Evolutionary conservation across 2,888 invertebrate species (phyloP).

Genomic region (Cynaeus angustus): DNA sequence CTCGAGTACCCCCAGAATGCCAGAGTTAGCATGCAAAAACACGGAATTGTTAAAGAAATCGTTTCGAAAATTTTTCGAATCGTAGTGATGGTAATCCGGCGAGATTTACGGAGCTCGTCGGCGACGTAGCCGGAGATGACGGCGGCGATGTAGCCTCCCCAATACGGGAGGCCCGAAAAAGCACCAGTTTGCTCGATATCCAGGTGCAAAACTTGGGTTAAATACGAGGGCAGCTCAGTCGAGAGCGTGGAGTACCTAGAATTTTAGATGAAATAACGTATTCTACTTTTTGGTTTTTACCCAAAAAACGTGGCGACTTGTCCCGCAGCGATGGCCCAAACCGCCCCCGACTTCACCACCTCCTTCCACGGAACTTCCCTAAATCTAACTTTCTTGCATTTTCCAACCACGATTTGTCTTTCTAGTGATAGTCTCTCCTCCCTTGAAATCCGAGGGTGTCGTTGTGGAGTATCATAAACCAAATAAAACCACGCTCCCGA

Average conservation of each 20-base stretch:
- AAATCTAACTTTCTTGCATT: conserved; percentile 2
- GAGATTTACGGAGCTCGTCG: background rate
- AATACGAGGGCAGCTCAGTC: conserved; percentile 12
- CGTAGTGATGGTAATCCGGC: background rate
- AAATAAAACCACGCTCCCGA: conserved; percentile 22
- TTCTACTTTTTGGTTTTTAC: background rate
- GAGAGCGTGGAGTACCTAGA: background rate
- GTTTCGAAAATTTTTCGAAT: conserved; percentile 19
- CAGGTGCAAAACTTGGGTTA: conserved; percentile 14
- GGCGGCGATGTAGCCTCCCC: conserved; percentile 11
- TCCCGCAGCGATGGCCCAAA: conserved; percentile 14
- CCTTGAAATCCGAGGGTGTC: conserved; percentile 23
- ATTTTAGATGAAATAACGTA: background rate
- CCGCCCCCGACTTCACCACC: conserved; percentile 8
- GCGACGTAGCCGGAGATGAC: background rate
- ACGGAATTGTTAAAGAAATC: background rate
- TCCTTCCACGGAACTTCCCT: conserved; percentile 13
- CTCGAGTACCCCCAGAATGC: conserved; percentile 7
- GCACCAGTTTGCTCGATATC: conserved; percentile 14
- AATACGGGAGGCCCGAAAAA: conserved; percentile 15
- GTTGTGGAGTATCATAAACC: conserved; percentile 17
- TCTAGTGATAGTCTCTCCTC: conserved; percentile 4
- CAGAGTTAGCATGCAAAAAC: conserved; percentile 14
- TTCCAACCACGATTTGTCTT: background rate
- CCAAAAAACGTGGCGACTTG: conserved; percentile 19